These are phyloP conservation scores for Pocillopora meandrina DNA, from an alignment of 92 coral and sea anemone species.

Conservation along the genomic window DNA sequence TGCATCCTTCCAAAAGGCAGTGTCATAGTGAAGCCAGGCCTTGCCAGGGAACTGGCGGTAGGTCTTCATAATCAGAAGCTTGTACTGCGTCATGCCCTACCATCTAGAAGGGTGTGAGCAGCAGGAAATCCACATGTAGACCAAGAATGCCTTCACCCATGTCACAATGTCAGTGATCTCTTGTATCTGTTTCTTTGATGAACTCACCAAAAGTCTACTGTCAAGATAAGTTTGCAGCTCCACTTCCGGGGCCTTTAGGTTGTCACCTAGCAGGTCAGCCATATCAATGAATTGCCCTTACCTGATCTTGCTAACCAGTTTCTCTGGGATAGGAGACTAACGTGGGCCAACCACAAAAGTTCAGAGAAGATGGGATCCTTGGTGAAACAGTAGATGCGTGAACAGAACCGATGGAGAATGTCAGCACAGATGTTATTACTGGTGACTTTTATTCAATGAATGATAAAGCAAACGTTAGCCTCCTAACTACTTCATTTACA, in stretches of 20 bases:
- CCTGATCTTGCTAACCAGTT: constrained; percentile 15
- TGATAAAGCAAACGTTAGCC: no score
- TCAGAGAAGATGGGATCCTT: not conserved
- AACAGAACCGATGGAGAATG: not conserved
- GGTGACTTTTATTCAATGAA: no score
- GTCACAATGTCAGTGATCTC: constrained; percentile 9
- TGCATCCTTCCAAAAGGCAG: not conserved
- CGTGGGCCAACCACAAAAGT: not conserved
- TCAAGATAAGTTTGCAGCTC: not conserved
- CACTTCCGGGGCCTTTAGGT: not conserved
- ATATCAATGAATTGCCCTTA: constrained; percentile 1
- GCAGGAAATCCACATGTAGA: not conserved
- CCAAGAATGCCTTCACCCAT: not conserved
- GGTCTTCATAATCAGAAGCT: not conserved
- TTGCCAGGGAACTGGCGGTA: not conserved
- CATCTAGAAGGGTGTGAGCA: not conserved
- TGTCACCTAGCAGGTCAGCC: not conserved
- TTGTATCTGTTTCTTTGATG: not conserved
- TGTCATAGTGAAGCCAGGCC: not conserved
- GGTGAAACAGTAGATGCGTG: not conserved
- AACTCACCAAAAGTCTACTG: not conserved
- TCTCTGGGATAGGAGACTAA: not conserved
- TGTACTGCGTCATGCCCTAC: constrained; percentile 13
- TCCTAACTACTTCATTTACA: no score
- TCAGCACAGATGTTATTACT: no score